A percentile compares a stretch with the other conserved stretches of the same genome.
Conservation (phyloP, 2,888 invertebrate species). For the Norana najaformis region DNA sequence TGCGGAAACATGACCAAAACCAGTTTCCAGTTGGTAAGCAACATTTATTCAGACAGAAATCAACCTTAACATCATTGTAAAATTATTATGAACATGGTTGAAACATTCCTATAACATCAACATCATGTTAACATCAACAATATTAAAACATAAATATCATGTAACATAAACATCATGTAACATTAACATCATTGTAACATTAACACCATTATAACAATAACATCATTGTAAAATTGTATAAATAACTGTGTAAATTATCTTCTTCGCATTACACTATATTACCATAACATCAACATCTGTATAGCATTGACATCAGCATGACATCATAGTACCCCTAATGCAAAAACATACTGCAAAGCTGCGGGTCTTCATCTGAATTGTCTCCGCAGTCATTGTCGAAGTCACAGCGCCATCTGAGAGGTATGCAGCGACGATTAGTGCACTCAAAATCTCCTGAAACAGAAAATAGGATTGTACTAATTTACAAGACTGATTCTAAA, state of each 20-base stretch:
- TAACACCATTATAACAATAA: background rate
- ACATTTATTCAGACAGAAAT: background rate
- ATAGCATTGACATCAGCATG: background rate
- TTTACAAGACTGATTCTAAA: background rate
- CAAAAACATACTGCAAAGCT: background rate
- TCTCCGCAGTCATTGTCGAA: conserved; percentile 97
- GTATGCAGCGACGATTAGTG: conserved; percentile 82
- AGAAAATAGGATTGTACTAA: background rate
- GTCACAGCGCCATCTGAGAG: conserved; percentile 72
- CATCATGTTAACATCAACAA: background rate
- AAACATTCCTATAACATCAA: too few relatives aligned
- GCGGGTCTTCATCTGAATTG: conserved; percentile 74
- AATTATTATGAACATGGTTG: background rate
- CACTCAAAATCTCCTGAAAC: conserved; percentile 82
- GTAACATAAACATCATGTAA: background rate
- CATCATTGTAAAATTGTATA: too few relatives aligned
- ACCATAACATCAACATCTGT: background rate
- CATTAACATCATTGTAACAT: background rate
- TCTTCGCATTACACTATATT: too few relatives aligned
- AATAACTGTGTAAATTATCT: too few relatives aligned
- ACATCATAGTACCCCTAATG: background rate
- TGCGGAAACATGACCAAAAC: conserved; percentile 38
- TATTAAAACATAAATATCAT: background rate
- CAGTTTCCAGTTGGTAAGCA: background rate
- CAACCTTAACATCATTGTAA: background rate